Evolutionary conservation across 1,140 invertebrate genomes (phyloP).

Genomic region (Drosophila takahashii): DNA sequence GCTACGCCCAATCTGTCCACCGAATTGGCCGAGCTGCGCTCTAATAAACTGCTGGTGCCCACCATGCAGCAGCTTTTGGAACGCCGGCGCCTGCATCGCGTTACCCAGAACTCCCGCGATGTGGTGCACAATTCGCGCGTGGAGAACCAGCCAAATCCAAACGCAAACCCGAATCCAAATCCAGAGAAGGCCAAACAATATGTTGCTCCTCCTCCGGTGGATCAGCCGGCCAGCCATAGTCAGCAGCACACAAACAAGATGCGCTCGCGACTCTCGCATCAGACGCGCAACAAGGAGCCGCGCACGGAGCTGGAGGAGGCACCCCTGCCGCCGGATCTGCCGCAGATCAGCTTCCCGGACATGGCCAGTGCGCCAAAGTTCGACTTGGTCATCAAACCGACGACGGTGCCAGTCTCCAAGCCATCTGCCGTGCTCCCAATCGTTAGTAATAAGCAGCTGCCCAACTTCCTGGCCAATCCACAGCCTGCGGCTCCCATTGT

Average conservation of each 20-base stretch:
- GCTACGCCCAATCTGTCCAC: neutral
- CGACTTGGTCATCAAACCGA: slow-evolving; percentile 75
- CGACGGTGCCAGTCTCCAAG: neutral
- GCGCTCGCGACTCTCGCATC: slow-evolving; percentile 73
- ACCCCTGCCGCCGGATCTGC: slow-evolving; percentile 86
- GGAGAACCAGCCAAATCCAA: slow-evolving; percentile 15
- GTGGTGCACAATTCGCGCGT: slow-evolving; percentile 17
- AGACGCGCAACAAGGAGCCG: slow-evolving; percentile 55
- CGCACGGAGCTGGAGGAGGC: slow-evolving; percentile 75
- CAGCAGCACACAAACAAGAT: slow-evolving; percentile 85
- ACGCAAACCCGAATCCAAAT: too few relatives aligned
- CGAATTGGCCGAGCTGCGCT: slow-evolving; percentile 1
- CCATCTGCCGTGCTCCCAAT: neutral
- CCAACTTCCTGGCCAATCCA: slow-evolving; percentile 24
- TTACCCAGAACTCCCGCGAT: slow-evolving; percentile 28
- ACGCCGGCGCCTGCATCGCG: slow-evolving; percentile 52
- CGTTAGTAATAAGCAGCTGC: slow-evolving; percentile 2
- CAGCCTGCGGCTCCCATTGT: neutral
- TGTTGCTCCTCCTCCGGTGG: neutral
- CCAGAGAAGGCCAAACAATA: neutral
- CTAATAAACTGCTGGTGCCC: slow-evolving; percentile 41
- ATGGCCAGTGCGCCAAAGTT: slow-evolving; percentile 87
- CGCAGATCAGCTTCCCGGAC: slow-evolving; percentile 87
- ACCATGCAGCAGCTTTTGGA: slow-evolving; percentile 63
- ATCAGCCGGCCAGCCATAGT: slow-evolving; percentile 1